Conservation (phyloP, 2,888 invertebrate species). For the Nipponacmea schrenckii region DNA sequence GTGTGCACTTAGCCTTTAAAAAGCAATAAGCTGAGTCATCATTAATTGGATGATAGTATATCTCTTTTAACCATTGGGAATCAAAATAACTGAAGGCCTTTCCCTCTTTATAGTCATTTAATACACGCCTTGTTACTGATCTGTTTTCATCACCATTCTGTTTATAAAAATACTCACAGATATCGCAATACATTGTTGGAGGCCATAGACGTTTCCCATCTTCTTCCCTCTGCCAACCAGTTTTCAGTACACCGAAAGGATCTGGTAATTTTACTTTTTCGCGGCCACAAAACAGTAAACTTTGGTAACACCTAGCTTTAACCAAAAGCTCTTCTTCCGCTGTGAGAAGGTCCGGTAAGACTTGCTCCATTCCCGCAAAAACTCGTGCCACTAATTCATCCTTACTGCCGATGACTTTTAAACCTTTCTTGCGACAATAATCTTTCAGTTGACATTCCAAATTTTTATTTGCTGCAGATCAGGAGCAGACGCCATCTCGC, state of each 20-base stretch:
- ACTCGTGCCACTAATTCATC: constrained; percentile 2
- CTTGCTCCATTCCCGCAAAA: background rate
- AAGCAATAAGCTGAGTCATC: background rate
- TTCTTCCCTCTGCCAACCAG: constrained; percentile 1
- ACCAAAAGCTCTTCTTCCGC: background rate
- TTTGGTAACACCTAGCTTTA: background rate
- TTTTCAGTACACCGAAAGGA: background rate
- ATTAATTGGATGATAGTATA: constrained; percentile 12
- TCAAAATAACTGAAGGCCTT: constrained; percentile 22
- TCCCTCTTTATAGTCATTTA: constrained; percentile 20
- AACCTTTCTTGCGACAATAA: background rate
- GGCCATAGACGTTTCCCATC: background rate
- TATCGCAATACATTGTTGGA: constrained; percentile 14
- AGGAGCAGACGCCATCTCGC: background rate
- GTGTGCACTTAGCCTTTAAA: constrained; percentile 10
- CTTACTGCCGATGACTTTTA: background rate
- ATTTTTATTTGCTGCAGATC: background rate
- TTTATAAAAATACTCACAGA: constrained; percentile 3
- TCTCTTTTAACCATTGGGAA: constrained; percentile 12
- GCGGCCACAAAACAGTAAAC: background rate
- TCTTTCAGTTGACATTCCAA: background rate
- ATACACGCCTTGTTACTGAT: background rate
- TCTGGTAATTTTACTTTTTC: background rate
- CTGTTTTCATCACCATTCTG: background rate
- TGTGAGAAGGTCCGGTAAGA: background rate